Evolutionary conservation across 2,888 invertebrate species (phyloP), one percentile per base, ranked within the genome.

Genomic region (Mesopsocus fuscifrons): DNA sequence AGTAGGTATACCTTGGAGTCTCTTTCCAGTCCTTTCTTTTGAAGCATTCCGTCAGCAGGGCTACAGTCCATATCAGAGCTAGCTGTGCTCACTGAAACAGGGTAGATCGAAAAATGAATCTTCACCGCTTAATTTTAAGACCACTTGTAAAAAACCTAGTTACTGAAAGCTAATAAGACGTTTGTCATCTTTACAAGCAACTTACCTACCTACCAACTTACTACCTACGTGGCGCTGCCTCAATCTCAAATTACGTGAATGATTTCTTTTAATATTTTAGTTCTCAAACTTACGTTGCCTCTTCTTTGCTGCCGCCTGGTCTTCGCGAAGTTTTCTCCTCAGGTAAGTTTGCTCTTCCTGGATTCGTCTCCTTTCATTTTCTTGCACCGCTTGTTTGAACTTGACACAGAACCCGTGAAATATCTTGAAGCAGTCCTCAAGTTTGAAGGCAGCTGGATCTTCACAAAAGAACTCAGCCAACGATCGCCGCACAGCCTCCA

Each of bases 381-480:
- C 92, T 46, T 73, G 65, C 9, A 80, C 76, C 0, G 87, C 85
- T 50, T 82, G 76, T 44, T 75, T 76, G 63, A 88, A 88, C 62
- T 84, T 83, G 48, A 74, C 73, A 59, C 88, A 88, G 66, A 95
- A 94, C 35, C 73, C 74, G 53, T 83, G 81, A 57, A 95, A 77
- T 50, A 85, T 80, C 61, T 80, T 79, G 56, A 91, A 87, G 56
- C 92, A 92, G 58, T 95, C 94, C 58, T 95, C 92, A 32, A 95
- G 66, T 59, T 89, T 89, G 59, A 95, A 95, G 0, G 80, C 72
- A 42, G 72, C 75, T 0, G 77, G 71, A 55, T 94, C 92, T 60
- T 95, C 95, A 60, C 94, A 95, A 64, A 95, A 92, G 64, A 92
- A 94, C 42, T 85, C 82, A 0, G 89, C 77, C 31, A 95, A 65